Base-by-base conservation (phyloP, 2,113 vertebrate species). In the Sciurus niger region DNA sequence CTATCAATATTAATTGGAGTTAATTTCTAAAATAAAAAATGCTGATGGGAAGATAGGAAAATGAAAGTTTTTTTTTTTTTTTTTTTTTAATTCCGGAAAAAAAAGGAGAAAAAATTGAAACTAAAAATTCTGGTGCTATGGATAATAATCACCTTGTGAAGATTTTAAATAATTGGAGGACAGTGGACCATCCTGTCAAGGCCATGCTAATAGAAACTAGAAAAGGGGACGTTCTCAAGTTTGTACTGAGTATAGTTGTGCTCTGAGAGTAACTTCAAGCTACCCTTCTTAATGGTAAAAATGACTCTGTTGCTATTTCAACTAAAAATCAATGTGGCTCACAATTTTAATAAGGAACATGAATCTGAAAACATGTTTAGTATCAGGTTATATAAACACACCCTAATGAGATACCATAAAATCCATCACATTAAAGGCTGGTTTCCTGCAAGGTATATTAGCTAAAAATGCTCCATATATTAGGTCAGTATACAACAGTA, bases 371-470 rank as follows among this genome's bases (percentile, higher is more conserved):
- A 98, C 88, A 96, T 98, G 98, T 98, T 99, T 98, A 98, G 98
- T 98, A 98, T 98, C 98, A 98, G 98, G 98, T 98, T 99, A 98
- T 99, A 98, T 99, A 99, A 99, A 98, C 98, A 99, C 97, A 98
- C 97, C 98, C 98, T 99, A 99, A 99, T 98, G 98, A 99, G 98
- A 98, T 98, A 98, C 98, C 98, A 98, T 99, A 99, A 99, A 99
- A 99, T 99, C 98, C 98, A 98, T 99, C 99, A 99, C 97, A 98
- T 98, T 99, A 99, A 99, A 98, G 98, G 97, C 98, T 98, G 98
- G 97, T 98, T 98, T 98, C 97, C 97, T 98, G 98, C 98, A 98
- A 99, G 98, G 98, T 99, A 94, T 99, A 98, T 99, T 99, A 99
- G 98, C 98, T 98, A 98, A 99, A 99, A 99, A 98, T 98, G 98